Evolutionary conservation across 2,113 vertebrate species (phyloP).

Genomic region (Sander vitreus): DNA sequence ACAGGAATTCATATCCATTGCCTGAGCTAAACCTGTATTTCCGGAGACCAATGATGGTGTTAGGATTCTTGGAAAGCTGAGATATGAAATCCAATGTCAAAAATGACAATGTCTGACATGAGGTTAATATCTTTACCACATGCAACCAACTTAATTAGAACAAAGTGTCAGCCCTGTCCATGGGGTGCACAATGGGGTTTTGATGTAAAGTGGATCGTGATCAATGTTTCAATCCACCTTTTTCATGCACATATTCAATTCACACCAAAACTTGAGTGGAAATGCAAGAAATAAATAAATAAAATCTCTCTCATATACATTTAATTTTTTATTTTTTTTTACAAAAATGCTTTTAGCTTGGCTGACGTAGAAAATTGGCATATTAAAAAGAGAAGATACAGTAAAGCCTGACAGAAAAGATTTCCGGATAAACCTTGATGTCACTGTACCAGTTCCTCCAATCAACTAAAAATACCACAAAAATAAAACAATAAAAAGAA

Average conservation of each 20-base stretch:
- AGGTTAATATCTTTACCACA: neutral
- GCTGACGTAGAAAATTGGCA: neutral
- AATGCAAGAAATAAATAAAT: neutral
- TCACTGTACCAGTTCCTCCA: neutral
- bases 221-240: neutral
- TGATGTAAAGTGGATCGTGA: neutral
- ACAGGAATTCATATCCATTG: neutral
- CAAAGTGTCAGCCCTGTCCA: neutral
- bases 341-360: neutral
- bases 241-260: neutral
- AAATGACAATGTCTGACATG: neutral
- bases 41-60: neutral
- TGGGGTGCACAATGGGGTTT: too few relatives aligned
- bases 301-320: too few relatives aligned
- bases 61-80: neutral
- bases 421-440: neutral
- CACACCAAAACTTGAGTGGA: neutral
- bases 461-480: neutral
- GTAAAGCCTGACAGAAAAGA: neutral
- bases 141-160: neutral
- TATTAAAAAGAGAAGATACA: neutral
- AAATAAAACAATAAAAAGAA: neutral
- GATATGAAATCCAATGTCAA: constrained; percentile 5
- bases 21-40: neutral
- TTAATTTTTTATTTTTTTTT: too few relatives aligned